Evolutionary conservation across 2,113 vertebrate genomes (phyloP).

Genomic region (cattle (Bos taurus)): DNA sequence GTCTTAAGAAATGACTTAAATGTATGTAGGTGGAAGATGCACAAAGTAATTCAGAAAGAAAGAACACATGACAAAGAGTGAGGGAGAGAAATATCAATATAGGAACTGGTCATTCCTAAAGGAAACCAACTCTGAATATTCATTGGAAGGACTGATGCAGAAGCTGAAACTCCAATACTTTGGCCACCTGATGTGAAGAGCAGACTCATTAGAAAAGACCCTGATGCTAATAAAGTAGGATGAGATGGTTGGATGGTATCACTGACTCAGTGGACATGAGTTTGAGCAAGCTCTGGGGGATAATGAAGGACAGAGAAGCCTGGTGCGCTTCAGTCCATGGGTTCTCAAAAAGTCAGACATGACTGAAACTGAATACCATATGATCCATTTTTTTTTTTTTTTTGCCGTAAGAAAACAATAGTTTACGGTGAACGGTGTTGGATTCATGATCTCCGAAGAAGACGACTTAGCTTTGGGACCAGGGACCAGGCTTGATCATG

Average conservation of each 20-base stretch:
- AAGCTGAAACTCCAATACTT: not conserved
- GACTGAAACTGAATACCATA: not conserved
- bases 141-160: not conserved
- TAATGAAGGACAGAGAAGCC: not conserved
- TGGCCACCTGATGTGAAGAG: not conserved
- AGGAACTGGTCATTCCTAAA: not conserved
- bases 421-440: rapidly evolving
- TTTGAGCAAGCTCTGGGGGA: not conserved
- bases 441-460: not conserved
- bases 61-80: not conserved
- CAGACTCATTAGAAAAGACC: not conserved
- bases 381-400: not conserved
- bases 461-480: not conserved
- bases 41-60: not conserved
- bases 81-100: not conserved
- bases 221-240: not conserved
- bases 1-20: not conserved
- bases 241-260: not conserved
- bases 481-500: not conserved
- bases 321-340: not conserved
- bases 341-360: not conserved
- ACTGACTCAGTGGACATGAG: not conserved
- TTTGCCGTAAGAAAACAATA: not conserved
- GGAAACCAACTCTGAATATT: not conserved
- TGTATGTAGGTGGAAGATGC: not conserved